Base-by-base conservation (phyloP, 2,113 vertebrate species). In the Alexandromys fortis region DNA sequence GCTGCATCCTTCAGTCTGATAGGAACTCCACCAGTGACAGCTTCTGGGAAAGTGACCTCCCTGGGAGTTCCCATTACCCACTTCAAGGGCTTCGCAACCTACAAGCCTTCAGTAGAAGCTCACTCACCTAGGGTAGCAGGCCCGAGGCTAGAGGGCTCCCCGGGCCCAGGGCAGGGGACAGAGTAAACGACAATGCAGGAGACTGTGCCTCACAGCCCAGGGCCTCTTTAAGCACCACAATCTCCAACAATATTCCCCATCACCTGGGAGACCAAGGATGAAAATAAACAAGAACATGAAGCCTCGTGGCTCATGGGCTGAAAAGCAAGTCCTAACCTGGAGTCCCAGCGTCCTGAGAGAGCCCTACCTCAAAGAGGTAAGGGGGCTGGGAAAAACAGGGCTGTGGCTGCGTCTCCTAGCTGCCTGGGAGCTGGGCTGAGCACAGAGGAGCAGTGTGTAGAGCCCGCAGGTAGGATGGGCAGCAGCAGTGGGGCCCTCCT, bases 281-380 rank as follows among this genome's bases (percentile, higher is more conserved):
- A 95, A 97, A 96, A 96, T 88, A 96, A 97, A 96, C 87, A 78
- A 95, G 58, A 81, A 77, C 7, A 6, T 63, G 68, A 95, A 92
- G 96, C 82, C 81, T 92, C 95, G 38, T 94, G 92, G 95, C 89
- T 97, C 97, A 79, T 52, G 78, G 70, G 77, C 90, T 96, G 65
- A 63, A 88, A 49, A 98, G 89, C 97, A 97, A 96, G 97, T 96
- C 86, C 70, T 89, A 91, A 95, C 96, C 90, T 96, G 96, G 97
- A 97, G 52, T 95, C 42, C 72, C 91, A 22, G 83, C 89, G 90
- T 95, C 95, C 88, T 75, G 81, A 93, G 85, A 94, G 95, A 96
- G 79, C 81, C 61, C 92, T 95, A 58, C 55, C 58, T 45, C 75
- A 24, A 28, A 89, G 75, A 89, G 79, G 45, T 28, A 94, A 78